phyloP scores from a whole-genome alignment of 2,113 vertebrate genomes.

The Trogon melanurus region DNA sequence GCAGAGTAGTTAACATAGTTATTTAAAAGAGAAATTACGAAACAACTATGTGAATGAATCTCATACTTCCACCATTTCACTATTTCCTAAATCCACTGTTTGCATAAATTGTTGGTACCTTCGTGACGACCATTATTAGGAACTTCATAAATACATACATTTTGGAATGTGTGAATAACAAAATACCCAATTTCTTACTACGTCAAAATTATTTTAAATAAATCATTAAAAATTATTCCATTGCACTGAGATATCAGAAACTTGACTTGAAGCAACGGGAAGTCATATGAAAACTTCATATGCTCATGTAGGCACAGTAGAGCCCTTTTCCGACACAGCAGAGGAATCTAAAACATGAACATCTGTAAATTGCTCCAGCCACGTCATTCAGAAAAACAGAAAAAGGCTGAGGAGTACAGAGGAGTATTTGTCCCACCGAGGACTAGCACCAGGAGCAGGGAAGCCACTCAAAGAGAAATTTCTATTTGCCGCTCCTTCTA shows the following conservation, averaged over 20 bases:
- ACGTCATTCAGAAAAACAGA: background rate
- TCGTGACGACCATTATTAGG: background rate
- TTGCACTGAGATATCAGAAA: background rate
- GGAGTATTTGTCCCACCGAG: background rate
- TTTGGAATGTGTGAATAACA: background rate
- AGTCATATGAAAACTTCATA: background rate
- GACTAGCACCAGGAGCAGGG: background rate
- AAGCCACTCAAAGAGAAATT: background rate
- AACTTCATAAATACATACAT: background rate
- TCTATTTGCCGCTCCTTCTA: background rate
- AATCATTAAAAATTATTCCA: background rate
- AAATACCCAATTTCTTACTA: background rate
- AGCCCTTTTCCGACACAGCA: background rate
- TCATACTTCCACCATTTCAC: background rate
- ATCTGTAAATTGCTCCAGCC: background rate
- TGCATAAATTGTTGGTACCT: background rate
- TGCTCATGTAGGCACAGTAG: accelerated
- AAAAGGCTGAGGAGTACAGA: background rate
- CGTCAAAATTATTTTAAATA: background rate
- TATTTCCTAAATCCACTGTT: background rate
- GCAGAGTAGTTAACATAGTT: background rate
- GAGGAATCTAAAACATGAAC: background rate
- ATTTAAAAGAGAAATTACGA: background rate
- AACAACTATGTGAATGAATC: background rate
- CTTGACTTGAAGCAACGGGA: background rate